These are phyloP conservation scores for Polydrusus tereticollis DNA, from an alignment of 2,888 invertebrate genomes.

Conservation along the genomic window DNA sequence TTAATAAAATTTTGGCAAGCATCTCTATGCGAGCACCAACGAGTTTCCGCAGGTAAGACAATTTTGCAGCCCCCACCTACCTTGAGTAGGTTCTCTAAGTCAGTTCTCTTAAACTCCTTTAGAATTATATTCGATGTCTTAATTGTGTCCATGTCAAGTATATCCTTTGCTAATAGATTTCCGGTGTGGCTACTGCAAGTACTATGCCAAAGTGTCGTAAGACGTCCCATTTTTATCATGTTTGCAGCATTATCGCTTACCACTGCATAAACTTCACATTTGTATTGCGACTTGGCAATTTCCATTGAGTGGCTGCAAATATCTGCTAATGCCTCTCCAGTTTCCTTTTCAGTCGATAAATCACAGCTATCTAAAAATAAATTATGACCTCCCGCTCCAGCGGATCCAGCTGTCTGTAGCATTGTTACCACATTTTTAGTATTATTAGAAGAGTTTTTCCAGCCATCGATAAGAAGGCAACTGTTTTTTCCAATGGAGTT, in stretches of 20 bases:
- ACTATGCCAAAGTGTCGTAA: constrained; percentile 3
- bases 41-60: constrained; percentile 10
- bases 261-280: constrained; percentile 4
- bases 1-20: not conserved
- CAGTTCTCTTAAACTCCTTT: constrained; percentile 21
- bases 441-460: constrained; percentile 27
- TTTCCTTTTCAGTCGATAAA: not conserved
- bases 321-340: not conserved
- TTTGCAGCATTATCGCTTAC: constrained; percentile 26
- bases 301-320: not conserved
- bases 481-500: too few relatives aligned
- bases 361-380: not conserved
- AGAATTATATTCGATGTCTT: not conserved
- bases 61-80: not conserved
- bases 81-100: constrained; percentile 12
- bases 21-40: constrained; percentile 14
- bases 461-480: constrained; percentile 20
- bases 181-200: constrained; percentile 29
- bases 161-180: constrained; percentile 37
- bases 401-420: not conserved
- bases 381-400: not conserved
- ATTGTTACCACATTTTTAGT: constrained; percentile 14
- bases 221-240: constrained; percentile 29
- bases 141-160: not conserved
- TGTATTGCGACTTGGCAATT: not conserved